phyloP scores from a whole-genome alignment of 2,113 vertebrate genomes.

The Panurus biarmicus region DNA sequence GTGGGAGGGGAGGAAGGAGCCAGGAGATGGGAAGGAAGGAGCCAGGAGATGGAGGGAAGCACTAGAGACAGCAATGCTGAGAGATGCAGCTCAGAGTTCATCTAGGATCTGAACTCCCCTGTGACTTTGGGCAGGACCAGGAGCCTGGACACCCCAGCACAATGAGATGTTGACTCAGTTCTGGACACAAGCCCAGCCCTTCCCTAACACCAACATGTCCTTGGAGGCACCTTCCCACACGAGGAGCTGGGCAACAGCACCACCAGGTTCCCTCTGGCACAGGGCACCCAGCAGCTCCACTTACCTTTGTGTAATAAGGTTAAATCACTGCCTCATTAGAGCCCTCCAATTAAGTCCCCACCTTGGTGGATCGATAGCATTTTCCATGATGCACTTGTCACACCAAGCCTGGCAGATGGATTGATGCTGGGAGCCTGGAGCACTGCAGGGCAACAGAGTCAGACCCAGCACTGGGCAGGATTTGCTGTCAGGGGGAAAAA shows the following conservation, averaged over 20 bases:
- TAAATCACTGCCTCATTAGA: slow-evolving; percentile 32
- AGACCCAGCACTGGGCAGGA: not conserved
- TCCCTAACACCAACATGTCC: accelerated
- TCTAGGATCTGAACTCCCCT: not conserved
- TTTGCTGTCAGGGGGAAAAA: not conserved
- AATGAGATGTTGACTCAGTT: not conserved
- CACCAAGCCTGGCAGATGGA: not conserved
- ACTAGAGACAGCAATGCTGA: not conserved
- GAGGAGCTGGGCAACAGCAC: not conserved
- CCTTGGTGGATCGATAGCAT: slow-evolving; percentile 38
- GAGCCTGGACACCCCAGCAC: not conserved
- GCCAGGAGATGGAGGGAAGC: not conserved
- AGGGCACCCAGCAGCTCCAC: not conserved
- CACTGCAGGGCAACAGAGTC: not conserved
- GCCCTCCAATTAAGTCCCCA: slow-evolving; percentile 41
- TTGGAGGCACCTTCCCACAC: not conserved
- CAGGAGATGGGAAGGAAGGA: not conserved
- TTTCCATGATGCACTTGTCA: slow-evolving; percentile 47
- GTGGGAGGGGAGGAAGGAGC: not conserved
- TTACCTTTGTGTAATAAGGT: slow-evolving; percentile 11
- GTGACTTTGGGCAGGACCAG: not conserved
- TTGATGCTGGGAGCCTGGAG: slow-evolving; percentile 32
- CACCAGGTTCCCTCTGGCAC: not conserved
- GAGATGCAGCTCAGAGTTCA: not conserved
- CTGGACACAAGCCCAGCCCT: not conserved